phyloP scores from a whole-genome alignment of 2,888 invertebrate species.

The Listrodromus nycthemerus region DNA sequence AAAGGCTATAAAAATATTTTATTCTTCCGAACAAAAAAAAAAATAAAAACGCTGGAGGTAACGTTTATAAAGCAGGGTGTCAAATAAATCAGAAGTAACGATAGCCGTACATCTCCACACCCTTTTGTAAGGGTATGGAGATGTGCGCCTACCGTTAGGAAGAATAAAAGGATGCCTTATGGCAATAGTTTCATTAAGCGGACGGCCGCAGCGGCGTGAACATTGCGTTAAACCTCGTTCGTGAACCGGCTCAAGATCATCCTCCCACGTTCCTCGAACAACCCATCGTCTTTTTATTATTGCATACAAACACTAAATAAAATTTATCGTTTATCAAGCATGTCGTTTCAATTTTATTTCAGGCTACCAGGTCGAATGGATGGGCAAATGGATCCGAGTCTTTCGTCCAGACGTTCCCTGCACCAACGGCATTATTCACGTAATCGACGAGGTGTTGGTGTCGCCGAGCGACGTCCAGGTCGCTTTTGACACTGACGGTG shows the following conservation, averaged over 20 bases:
- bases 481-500: constrained; percentile 85
- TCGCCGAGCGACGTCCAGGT: constrained; percentile 93
- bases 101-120: background rate
- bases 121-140: too few species aligned
- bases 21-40: background rate
- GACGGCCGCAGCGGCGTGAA: background rate
- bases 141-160: too few species aligned
- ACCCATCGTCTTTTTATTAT: background rate
- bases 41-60: background rate
- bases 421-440: constrained; percentile 98
- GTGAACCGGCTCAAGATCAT: background rate
- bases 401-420: constrained; percentile 97
- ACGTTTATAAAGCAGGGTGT: background rate
- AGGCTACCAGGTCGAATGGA: constrained; percentile 95
- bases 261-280: background rate
- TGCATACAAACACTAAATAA: background rate
- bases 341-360: constrained; percentile 78
- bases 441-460: constrained; percentile 95
- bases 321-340: background rate
- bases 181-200: background rate
- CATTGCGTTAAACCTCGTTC: background rate
- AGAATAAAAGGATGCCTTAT: too few species aligned
- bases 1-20: too few species aligned
- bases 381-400: constrained; percentile 92
- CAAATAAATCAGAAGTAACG: background rate